phyloP scores from a whole-genome alignment of 2,797 vertebrate genomes.

The Pipistrellus kuhlii region DNA sequence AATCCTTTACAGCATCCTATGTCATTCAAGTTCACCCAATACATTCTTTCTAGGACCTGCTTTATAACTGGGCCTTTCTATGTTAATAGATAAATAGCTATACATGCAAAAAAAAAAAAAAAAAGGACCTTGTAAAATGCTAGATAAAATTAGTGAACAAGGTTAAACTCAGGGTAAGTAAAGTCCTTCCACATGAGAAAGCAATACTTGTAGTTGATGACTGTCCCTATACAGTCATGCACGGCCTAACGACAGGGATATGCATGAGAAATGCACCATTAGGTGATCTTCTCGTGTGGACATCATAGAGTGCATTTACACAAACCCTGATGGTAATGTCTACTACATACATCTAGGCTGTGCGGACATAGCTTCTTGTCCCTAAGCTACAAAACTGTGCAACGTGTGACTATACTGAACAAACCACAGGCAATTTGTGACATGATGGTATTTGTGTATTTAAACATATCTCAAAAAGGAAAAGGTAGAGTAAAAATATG shows the following conservation, averaged over 20 bases:
- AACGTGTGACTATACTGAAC: background rate
- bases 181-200: background rate
- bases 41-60: constrained; percentile 56
- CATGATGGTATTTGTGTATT: background rate
- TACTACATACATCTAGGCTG: background rate
- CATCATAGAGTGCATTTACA: background rate
- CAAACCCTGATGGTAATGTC: background rate
- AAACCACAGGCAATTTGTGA: background rate
- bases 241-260: background rate
- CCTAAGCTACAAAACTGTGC: background rate
- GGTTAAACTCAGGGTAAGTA: background rate
- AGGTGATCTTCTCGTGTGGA: background rate
- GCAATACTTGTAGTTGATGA: background rate
- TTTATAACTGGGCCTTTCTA: constrained; percentile 64
- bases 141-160: constrained; percentile 49
- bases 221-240: background rate
- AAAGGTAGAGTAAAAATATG: background rate
- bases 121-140: too few species aligned
- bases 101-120: background rate
- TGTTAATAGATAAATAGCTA: constrained; percentile 66
- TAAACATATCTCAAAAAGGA: background rate
- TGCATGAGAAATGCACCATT: background rate
- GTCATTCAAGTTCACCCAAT: constrained; percentile 61
- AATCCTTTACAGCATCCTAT: constrained; percentile 39
- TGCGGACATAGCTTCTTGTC: background rate